Evolutionary conservation across 2,888 invertebrate genomes (phyloP).

Genomic region (Caenorhabditis imperialis): DNA sequence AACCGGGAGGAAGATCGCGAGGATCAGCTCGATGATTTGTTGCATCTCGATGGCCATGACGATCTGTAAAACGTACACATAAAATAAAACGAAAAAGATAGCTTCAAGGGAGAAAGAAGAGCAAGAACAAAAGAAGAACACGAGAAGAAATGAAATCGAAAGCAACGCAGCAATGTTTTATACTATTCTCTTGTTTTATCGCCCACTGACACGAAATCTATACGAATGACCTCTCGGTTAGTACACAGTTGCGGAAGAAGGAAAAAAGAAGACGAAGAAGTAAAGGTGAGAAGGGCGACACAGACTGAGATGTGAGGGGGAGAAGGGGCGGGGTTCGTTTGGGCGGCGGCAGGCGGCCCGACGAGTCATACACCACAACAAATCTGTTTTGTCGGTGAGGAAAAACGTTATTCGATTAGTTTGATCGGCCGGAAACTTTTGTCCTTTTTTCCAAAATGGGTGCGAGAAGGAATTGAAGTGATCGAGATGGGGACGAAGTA

Average conservation of each 20-base stretch:
- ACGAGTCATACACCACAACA: slow-evolving; percentile 47
- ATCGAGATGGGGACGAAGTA: slow-evolving; percentile 8
- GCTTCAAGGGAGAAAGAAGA: not conserved
- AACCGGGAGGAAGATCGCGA: slow-evolving; percentile 75
- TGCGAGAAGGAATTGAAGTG: slow-evolving; percentile 7
- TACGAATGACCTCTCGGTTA: slow-evolving; percentile 14
- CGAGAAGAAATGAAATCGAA: slow-evolving; percentile 1
- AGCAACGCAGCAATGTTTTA: slow-evolving; percentile 16
- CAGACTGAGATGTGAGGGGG: slow-evolving; percentile 40
- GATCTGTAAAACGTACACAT: slow-evolving; percentile 3
- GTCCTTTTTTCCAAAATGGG: slow-evolving; percentile 27
- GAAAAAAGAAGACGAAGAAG: slow-evolving; percentile 5
- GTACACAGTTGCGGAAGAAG: no score
- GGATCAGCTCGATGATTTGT: slow-evolving; percentile 76
- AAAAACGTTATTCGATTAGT: slow-evolving; percentile 50
- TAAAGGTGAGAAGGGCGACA: slow-evolving; percentile 47
- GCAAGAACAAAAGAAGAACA: not conserved
- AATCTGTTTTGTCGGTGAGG: slow-evolving; percentile 51
- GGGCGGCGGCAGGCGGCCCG: slow-evolving; percentile 19
- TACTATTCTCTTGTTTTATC: slow-evolving; percentile 35
- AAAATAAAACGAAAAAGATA: slow-evolving; percentile 1
- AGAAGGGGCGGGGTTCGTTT: slow-evolving; percentile 38
- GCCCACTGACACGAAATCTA: slow-evolving; percentile 30
- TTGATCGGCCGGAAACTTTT: slow-evolving; percentile 48
- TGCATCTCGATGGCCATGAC: slow-evolving; percentile 72